Evolutionary conservation across 2,797 vertebrate genomes (phyloP).

Genomic region (Loriculus beryllinus): DNA sequence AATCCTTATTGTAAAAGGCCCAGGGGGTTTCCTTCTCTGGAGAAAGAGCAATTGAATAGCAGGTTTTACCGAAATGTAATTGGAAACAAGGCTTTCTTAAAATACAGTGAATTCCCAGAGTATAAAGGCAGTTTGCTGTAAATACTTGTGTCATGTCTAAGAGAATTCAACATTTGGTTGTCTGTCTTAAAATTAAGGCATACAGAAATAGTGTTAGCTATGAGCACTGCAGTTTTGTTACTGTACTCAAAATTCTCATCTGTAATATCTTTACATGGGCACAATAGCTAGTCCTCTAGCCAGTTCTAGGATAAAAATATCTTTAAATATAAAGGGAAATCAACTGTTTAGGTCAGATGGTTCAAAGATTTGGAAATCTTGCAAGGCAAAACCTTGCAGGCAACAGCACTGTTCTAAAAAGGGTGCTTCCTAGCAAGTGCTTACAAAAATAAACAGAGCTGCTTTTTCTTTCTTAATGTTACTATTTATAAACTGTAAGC

Average conservation of each 20-base stretch:
- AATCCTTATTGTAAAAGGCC: conserved; percentile 1
- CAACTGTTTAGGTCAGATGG: not conserved
- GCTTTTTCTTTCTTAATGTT: not conserved
- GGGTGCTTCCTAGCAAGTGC: not conserved
- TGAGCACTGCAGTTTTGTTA: not conserved
- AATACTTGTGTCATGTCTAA: not conserved
- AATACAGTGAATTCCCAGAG: not conserved
- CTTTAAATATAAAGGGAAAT: not conserved
- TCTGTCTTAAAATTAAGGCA: not conserved
- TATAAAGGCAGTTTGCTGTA: conserved; percentile 36
- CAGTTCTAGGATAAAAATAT: not conserved
- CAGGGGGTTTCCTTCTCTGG: not conserved
- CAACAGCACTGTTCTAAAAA: not conserved
- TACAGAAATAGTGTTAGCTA: not conserved
- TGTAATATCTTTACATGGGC: not conserved
- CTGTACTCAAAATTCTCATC: not conserved
- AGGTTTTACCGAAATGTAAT: conserved; percentile 26
- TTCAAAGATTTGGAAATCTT: conserved; percentile 12
- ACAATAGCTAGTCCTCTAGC: not conserved
- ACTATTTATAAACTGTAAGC: not conserved
- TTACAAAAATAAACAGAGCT: not conserved
- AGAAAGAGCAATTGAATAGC: conserved; percentile 26
- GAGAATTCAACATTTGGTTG: not conserved
- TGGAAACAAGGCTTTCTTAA: conserved; percentile 34
- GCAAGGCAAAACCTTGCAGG: not conserved